These are phyloP conservation scores for Pentalonia nigronervosa DNA, from an alignment of 1,140 invertebrate species.

Conservation along the genomic window DNA sequence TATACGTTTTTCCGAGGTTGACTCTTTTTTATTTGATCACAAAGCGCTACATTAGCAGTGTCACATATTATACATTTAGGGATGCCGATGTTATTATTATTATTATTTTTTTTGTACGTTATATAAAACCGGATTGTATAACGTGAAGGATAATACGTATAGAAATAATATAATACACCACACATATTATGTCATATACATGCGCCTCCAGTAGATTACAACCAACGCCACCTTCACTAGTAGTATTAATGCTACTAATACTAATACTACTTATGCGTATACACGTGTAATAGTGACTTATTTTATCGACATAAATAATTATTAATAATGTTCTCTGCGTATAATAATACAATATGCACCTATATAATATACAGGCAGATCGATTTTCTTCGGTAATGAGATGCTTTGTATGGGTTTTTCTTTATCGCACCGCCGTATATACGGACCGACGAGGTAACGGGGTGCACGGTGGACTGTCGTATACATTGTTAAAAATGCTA, in stretches of 20 bases:
- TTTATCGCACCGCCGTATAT: background rate
- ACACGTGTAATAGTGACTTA: background rate
- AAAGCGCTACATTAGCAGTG: background rate
- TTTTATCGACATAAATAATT: conserved; percentile 27
- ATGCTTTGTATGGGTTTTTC: conserved; percentile 25
- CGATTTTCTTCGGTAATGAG: conserved; percentile 47
- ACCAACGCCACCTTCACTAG: background rate
- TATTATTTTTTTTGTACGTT: background rate
- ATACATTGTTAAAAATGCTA: conserved; percentile 53
- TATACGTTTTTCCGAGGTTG: background rate
- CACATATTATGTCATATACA: background rate
- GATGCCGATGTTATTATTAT: background rate
- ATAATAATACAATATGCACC: background rate
- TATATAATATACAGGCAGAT: background rate
- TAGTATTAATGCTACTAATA: background rate
- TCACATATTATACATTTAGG: background rate
- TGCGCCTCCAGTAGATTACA: background rate
- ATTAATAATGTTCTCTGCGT: background rate
- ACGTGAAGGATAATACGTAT: background rate
- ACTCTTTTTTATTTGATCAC: conserved; percentile 8
- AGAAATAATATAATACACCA: conserved; percentile 27
- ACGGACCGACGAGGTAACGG: background rate
- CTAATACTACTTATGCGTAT: background rate
- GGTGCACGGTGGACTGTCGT: background rate
- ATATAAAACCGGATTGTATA: background rate